phyloP scores from a whole-genome alignment of 2,113 vertebrate genomes.

The Blennius ocellaris region DNA sequence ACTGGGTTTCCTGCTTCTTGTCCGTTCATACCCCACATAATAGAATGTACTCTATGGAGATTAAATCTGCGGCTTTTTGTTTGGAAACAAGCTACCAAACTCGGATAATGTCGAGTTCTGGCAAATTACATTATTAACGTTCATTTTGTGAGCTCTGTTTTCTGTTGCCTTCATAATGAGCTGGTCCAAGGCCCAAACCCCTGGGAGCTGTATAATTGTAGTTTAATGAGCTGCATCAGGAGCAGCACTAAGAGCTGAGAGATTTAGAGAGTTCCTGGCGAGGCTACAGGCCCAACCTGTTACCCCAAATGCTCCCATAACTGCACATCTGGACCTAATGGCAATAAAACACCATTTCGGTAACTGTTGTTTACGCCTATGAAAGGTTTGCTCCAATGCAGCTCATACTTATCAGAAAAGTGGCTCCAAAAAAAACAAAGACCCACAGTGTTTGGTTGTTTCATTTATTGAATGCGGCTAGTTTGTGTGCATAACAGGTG shows the following conservation, averaged over 20 bases:
- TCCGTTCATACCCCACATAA: slow-evolving; percentile 7
- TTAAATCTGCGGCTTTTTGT: slow-evolving; percentile 15
- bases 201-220: slow-evolving; percentile 70
- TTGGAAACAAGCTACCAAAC: slow-evolving; percentile 27
- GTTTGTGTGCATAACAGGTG: no score
- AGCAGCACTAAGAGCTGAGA: slow-evolving; percentile 51
- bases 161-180: slow-evolving; percentile 69
- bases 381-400: slow-evolving; percentile 37
- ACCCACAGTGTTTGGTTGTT: no score
- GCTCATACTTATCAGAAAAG: slow-evolving; percentile 33
- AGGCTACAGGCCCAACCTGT: slow-evolving; percentile 68
- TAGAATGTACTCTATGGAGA: background rate
- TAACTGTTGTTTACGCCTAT: slow-evolving; percentile 46
- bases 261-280: slow-evolving; percentile 61
- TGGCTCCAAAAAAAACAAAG: slow-evolving; percentile 26
- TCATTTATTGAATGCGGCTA: no score
- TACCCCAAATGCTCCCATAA: slow-evolving; percentile 72
- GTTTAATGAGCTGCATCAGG: slow-evolving; percentile 77
- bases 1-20: slow-evolving; percentile 23
- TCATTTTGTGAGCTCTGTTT: slow-evolving; percentile 58
- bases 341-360: slow-evolving; percentile 69
- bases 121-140: slow-evolving; percentile 33
- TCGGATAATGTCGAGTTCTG: slow-evolving; percentile 51
- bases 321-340: slow-evolving; percentile 76
- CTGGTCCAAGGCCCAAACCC: slow-evolving; percentile 60